phyloP scores from a whole-genome alignment of 1,140 invertebrate species.

The Pollicipes pollicipes region DNA sequence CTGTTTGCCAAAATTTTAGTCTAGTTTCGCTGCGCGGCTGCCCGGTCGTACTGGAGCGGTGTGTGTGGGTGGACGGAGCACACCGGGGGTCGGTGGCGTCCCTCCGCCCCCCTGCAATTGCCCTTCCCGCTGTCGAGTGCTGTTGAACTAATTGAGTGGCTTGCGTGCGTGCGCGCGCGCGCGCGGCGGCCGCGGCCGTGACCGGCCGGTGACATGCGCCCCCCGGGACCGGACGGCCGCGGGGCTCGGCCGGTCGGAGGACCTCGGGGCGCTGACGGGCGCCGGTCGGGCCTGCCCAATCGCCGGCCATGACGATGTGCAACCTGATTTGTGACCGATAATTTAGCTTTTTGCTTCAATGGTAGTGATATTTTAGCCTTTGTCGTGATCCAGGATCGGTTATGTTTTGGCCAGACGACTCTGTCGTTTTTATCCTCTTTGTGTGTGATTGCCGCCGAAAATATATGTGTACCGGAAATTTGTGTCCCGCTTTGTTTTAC shows the following conservation, averaged over 20 bases:
- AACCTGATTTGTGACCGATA: not conserved
- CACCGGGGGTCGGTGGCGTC: no score
- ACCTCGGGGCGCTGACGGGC: no score
- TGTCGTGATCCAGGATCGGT: not conserved
- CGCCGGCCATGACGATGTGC: no score
- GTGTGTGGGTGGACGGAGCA: not conserved
- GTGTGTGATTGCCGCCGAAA: not conserved
- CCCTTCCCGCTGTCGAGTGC: no score
- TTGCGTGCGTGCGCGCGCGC: not conserved
- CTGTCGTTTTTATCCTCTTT: not conserved
- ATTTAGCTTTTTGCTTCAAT: slow-evolving; percentile 1
- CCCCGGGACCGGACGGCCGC: no score
- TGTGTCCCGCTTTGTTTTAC: not conserved
- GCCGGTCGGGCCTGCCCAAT: no score
- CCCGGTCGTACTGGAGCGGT: no score
- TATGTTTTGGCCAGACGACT: not conserved
- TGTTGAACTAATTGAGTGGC: not conserved
- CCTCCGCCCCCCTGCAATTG: not conserved
- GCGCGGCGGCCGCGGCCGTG: no score
- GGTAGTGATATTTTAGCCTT: not conserved
- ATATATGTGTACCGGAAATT: not conserved
- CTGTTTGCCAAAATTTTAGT: not conserved
- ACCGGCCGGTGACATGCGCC: no score
- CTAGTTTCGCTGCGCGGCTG: not conserved
- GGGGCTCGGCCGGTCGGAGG: no score